Conservation (phyloP, 2,888 invertebrate genomes). For the Stramonita haemastoma region DNA sequence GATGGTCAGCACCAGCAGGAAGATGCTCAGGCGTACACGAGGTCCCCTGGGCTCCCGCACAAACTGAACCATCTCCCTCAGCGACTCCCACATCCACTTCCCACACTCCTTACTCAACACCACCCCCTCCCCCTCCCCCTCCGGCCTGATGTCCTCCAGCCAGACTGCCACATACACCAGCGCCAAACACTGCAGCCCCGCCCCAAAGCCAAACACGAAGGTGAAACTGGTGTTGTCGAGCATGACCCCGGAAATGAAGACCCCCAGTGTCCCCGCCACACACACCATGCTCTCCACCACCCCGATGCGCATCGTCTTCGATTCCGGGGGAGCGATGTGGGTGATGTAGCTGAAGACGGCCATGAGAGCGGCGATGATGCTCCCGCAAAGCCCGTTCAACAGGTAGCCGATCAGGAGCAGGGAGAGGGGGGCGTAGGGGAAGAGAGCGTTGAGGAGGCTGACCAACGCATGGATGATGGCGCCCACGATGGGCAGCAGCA, state of each 20-base stretch:
- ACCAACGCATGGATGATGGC: conserved; percentile 63
- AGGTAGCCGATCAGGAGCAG: conserved; percentile 76
- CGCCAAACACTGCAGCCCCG: conserved; percentile 68
- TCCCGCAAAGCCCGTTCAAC: conserved; percentile 77
- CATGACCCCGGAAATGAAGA: conserved; percentile 88
- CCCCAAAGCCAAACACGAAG: conserved; percentile 74
- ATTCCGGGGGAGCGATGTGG: conserved; percentile 84
- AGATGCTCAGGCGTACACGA: conserved; percentile 51
- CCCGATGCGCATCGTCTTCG: conserved; percentile 88
- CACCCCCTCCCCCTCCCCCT: conserved; percentile 26
- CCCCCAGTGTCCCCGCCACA: conserved; percentile 89
- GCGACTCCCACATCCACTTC: conserved; percentile 40
- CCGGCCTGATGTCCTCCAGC: conserved; percentile 58
- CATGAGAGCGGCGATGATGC: conserved; percentile 77
- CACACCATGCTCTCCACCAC: conserved; percentile 90
- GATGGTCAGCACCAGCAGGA: conserved; percentile 54
- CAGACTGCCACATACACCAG: conserved; percentile 74
- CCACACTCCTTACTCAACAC: not conserved
- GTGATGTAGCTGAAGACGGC: conserved; percentile 86
- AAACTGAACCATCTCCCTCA: conserved; percentile 51
- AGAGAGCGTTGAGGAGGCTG: conserved; percentile 70
- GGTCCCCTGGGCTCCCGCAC: conserved; percentile 56
- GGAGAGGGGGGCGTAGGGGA: conserved; percentile 54
- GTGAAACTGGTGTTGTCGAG: conserved; percentile 78
- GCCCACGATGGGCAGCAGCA: conserved; percentile 77